A percentile compares a stretch with the other conserved stretches of the same genome.
These are phyloP conservation scores for Lepidurus packardi DNA, from an alignment of 1,140 invertebrate genomes.

Conservation along the genomic window DNA sequence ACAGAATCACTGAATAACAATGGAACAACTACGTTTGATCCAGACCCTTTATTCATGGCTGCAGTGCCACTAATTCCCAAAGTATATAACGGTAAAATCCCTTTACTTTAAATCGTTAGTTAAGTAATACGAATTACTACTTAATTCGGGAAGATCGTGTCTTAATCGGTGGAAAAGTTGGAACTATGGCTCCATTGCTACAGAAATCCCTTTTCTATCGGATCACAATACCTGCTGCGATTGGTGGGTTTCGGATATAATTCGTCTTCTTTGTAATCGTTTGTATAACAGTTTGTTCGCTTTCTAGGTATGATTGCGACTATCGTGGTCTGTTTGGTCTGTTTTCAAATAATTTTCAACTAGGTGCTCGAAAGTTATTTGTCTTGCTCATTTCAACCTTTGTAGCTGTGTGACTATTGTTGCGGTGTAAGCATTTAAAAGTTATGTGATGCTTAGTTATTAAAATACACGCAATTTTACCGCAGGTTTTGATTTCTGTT, in stretches of 20 bases:
- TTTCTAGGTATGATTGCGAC: not conserved
- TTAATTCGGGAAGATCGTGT: not conserved
- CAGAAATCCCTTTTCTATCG: not conserved
- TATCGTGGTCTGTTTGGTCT: not conserved
- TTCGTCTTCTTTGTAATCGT: too few relatives aligned
- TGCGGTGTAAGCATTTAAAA: too few relatives aligned
- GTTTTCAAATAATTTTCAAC: not conserved
- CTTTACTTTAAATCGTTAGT: not conserved
- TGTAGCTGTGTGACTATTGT: too few relatives aligned
- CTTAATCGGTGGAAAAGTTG: not conserved
- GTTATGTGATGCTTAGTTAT: too few relatives aligned
- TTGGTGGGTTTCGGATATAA: not conserved
- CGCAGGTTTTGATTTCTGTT: too few relatives aligned
- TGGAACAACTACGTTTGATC: not conserved
- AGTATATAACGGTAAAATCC: slow-evolving; percentile 1
- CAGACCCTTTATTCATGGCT: not conserved
- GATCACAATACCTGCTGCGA: not conserved
- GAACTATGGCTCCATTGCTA: not conserved
- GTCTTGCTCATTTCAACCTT: too few relatives aligned
- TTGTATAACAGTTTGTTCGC: not conserved
- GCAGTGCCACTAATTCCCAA: not conserved
- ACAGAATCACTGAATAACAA: not conserved
- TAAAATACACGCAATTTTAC: too few relatives aligned
- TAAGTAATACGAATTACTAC: too few relatives aligned
- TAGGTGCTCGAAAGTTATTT: too few relatives aligned